Base-by-base conservation (phyloP, 2,888 invertebrate genomes). In the Aphidoletes aphidimyza region DNA sequence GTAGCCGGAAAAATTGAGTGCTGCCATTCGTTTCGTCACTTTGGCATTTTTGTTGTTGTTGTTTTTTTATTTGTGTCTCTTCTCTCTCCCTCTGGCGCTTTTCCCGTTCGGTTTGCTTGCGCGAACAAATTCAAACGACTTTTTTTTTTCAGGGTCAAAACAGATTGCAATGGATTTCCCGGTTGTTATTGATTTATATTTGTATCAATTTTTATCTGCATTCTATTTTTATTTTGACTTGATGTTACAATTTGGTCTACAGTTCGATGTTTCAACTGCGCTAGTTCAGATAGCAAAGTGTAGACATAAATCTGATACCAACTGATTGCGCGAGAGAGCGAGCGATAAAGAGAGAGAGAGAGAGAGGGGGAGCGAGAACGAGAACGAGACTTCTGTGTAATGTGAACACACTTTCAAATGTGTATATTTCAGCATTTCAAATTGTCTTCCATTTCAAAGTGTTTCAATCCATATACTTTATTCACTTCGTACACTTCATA, bases 191-290 rank as follows among this genome's bases (percentile, higher is more conserved):
- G 69, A n/a, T n/a, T 69, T 69, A 69, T 69, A 30, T 69, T 69
- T 30, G 30, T 69, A 30, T 69, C 54, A 54, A 54, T 69, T 69
- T 69, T 69, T 69, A 69, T 69, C 30, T 11, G 30, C 26, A 30
- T 69, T 69, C 69, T 69, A 69, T 69, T 69, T 69, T 69, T 69
- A 69, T 69, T 69, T 69, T 54, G 54, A 54, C 54, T 54, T 54
- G 54, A 54, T 54, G 54, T 22, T 54, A 26, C n/a, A n/a, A n/a
- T n/a, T n/a, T n/a, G n/a, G n/a, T n/a, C 14, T 42, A 6, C 17
- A 47, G 11, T 47, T 6, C 17, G 47, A 47, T 47, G 6, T 17
- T 34, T 69, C 54, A 54, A 26, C 22, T 54, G 26, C 54, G 22
- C 1, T 26, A 17, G 47, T 11, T 2, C 17, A 47, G 2, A 47